phyloP scores from a whole-genome alignment of 1,140 invertebrate species.

The Drosophila willistoni region DNA sequence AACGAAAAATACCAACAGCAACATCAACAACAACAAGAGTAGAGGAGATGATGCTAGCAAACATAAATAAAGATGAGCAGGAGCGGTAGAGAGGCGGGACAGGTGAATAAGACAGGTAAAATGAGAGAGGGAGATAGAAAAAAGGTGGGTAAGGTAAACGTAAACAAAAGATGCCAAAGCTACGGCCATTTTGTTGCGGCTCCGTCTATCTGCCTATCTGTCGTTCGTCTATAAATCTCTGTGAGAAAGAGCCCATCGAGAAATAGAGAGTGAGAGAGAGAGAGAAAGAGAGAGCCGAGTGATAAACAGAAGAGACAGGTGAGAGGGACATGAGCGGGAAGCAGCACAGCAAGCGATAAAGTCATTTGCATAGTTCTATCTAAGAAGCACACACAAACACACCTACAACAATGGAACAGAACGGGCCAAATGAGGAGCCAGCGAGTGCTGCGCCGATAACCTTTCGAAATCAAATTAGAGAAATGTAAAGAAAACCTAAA shows the following conservation, averaged over 20 bases:
- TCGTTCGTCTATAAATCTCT: slow-evolving; percentile 62
- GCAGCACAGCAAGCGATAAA: slow-evolving; percentile 57
- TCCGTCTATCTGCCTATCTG: slow-evolving; percentile 17
- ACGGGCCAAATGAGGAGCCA: slow-evolving; percentile 9
- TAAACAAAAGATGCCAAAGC: slow-evolving; percentile 61
- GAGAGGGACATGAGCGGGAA: neutral
- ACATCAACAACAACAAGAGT: no score
- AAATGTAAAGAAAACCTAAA: slow-evolving; percentile 49
- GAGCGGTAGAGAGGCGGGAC: slow-evolving; percentile 3
- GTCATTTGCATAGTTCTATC: slow-evolving; percentile 77
- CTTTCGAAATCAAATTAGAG: slow-evolving; percentile 77
- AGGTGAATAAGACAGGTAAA: slow-evolving; percentile 19
- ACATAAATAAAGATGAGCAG: slow-evolving; percentile 59
- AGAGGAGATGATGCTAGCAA: slow-evolving; percentile 68
- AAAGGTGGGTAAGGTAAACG: slow-evolving; percentile 55
- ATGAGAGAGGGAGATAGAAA: slow-evolving; percentile 7
- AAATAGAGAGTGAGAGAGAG: slow-evolving; percentile 1
- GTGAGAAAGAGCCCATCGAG: slow-evolving; percentile 18
- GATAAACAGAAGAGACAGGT: slow-evolving; percentile 2
- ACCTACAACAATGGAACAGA: slow-evolving; percentile 39
- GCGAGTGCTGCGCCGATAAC: slow-evolving; percentile 53
- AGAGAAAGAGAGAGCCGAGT: neutral
- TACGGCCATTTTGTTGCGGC: slow-evolving; percentile 56
- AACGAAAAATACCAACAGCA: slow-evolving; percentile 74
- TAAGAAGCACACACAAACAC: slow-evolving; percentile 41